These are phyloP conservation scores for Sapajus apella DNA, from an alignment of 2,113 vertebrate species.

Conservation along the genomic window DNA sequence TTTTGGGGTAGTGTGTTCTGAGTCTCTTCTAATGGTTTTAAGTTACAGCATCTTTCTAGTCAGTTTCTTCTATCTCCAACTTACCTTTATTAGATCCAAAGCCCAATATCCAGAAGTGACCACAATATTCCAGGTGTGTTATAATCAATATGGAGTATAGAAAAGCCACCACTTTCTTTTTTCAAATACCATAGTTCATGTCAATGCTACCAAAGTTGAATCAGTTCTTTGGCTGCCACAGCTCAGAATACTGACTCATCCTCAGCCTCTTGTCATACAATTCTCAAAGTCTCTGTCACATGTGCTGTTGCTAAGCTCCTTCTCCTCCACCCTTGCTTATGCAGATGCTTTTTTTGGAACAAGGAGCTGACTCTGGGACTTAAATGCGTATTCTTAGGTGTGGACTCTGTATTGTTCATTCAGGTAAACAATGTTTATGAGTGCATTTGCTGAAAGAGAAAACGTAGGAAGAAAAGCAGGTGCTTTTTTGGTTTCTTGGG, in stretches of 20 bases:
- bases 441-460: background rate
- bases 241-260: background rate
- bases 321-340: background rate
- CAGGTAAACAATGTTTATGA: background rate
- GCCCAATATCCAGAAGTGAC: background rate
- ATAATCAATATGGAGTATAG: background rate
- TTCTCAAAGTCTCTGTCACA: conserved; percentile 6
- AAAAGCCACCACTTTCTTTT: background rate
- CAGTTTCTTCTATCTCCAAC: background rate
- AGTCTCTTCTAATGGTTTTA: background rate
- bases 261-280: background rate
- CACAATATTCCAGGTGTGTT: background rate
- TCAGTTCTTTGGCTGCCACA: background rate
- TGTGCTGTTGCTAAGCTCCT: background rate
- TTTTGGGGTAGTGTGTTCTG: background rate
- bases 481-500: background rate
- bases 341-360: background rate
- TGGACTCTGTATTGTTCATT: background rate
- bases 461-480: background rate
- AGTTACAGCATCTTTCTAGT: background rate
- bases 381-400: background rate
- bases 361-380: background rate
- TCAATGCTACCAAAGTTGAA: background rate
- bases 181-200: background rate
- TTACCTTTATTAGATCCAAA: background rate